These are phyloP conservation scores for Antigone vipio DNA, from an alignment of 2,113 vertebrate species.

Conservation along the genomic window DNA sequence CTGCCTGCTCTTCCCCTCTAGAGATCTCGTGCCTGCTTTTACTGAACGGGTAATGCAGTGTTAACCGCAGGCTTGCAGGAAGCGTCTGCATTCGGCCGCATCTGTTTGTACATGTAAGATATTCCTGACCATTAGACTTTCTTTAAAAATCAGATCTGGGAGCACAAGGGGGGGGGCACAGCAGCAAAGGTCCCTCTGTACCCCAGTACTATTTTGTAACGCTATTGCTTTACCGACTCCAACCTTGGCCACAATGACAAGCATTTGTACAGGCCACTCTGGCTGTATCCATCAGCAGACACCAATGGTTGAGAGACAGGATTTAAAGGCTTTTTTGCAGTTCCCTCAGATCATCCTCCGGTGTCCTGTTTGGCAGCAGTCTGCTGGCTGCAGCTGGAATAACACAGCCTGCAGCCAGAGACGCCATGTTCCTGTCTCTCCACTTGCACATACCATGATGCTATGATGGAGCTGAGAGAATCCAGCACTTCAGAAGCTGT, in stretches of 20 bases:
- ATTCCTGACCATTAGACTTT: background rate
- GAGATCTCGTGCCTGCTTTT: background rate
- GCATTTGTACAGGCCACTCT: background rate
- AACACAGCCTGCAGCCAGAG: background rate
- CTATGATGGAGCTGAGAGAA: conserved; percentile 92
- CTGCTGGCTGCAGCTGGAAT: background rate
- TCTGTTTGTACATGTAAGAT: too few relatives aligned
- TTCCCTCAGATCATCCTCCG: background rate
- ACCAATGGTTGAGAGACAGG: rapidly evolving
- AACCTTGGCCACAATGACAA: background rate
- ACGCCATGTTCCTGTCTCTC: background rate
- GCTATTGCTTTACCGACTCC: background rate
- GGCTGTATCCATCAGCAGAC: background rate
- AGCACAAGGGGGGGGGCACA: background rate
- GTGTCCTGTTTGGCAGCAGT: background rate
- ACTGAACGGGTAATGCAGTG: rapidly evolving
- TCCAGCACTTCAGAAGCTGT: conserved; percentile 93
- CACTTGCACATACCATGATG: conserved; percentile 83
- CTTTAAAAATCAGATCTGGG: background rate
- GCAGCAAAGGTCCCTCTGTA: background rate
- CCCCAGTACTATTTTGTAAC: background rate
- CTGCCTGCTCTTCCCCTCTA: background rate
- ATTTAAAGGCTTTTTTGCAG: background rate
- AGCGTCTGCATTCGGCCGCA: background rate
- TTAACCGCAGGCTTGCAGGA: background rate